A percentile compares a stretch with the other conserved stretches of the same genome.
Conservation (phyloP, 2,113 vertebrate genomes). For the Panthera tigris region DNA sequence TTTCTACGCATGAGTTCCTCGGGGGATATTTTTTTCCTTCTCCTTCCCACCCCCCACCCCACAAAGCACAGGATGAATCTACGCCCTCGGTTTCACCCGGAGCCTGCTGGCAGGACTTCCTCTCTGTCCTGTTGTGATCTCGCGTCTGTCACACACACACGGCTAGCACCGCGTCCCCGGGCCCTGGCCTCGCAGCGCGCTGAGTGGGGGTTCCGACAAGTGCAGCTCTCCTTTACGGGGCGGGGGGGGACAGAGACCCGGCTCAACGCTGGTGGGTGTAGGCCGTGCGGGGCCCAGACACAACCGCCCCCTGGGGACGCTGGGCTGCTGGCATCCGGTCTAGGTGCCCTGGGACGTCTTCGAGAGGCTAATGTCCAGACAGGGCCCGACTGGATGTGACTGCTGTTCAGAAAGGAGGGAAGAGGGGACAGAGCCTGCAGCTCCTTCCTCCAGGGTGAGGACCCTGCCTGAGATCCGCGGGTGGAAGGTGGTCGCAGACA, state of each 20-base stretch:
- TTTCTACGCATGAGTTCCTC: accelerated
- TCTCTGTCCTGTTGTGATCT: accelerated
- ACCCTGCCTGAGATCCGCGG: neutral
- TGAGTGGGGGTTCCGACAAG: accelerated
- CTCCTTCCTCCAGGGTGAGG: neutral
- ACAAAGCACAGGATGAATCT: neutral
- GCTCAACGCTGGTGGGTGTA: too few species aligned
- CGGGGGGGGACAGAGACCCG: accelerated
- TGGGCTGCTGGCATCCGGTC: accelerated
- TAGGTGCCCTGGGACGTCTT: accelerated
- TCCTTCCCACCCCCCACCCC: too few species aligned
- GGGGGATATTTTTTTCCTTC: too few species aligned
- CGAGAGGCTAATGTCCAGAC: too few species aligned
- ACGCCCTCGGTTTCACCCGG: accelerated
- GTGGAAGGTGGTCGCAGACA: accelerated
- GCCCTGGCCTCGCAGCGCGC: accelerated
- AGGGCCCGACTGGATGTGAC: neutral
- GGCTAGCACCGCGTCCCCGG: accelerated
- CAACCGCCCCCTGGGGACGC: accelerated
- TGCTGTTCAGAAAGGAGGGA: neutral
- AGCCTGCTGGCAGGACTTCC: accelerated
- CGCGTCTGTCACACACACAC: accelerated
- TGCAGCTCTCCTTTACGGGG: neutral
- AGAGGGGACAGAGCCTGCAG: neutral
- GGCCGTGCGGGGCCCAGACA: accelerated